phyloP scores from a whole-genome alignment of 2,113 vertebrate species.

The Stigmatopora argus region DNA sequence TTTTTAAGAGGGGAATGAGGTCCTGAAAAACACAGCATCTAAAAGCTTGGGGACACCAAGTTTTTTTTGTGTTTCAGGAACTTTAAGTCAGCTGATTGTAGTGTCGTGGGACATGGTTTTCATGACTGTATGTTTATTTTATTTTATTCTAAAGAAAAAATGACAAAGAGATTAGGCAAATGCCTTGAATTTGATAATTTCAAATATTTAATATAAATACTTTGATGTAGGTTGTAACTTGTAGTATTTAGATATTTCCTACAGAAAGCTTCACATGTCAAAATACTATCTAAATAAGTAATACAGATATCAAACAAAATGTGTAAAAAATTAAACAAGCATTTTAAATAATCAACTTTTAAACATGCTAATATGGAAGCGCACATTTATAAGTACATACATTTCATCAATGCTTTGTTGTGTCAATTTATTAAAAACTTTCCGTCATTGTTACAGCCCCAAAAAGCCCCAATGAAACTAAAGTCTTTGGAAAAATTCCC shows the following conservation, averaged over 20 bases:
- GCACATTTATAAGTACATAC: too few species aligned
- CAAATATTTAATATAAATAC: too few species aligned
- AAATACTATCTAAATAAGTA: too few species aligned
- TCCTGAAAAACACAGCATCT: slow-evolving; percentile 37
- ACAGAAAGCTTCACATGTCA: too few species aligned
- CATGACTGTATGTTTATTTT: background rate
- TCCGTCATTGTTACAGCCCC: slow-evolving; percentile 24
- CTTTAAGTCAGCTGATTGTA: slow-evolving; percentile 52
- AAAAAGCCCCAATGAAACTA: background rate
- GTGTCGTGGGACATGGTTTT: background rate
- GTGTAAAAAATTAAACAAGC: background rate
- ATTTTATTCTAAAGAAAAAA: too few species aligned
- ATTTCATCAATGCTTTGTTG: too few species aligned
- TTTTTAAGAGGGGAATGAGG: slow-evolving; percentile 30
- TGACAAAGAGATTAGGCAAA: too few species aligned
- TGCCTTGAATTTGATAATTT: too few species aligned
- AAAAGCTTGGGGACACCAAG: slow-evolving; percentile 35
- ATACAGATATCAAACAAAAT: background rate
- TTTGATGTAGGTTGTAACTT: too few species aligned
- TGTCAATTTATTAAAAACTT: too few species aligned
- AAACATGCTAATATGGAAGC: too few species aligned
- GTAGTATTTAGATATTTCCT: too few species aligned
- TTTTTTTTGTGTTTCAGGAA: slow-evolving; percentile 30
- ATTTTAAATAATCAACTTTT: background rate
- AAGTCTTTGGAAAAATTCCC: background rate